These are phyloP conservation scores for Sialia sialis DNA, from an alignment of 2,113 vertebrate species.

Conservation along the genomic window DNA sequence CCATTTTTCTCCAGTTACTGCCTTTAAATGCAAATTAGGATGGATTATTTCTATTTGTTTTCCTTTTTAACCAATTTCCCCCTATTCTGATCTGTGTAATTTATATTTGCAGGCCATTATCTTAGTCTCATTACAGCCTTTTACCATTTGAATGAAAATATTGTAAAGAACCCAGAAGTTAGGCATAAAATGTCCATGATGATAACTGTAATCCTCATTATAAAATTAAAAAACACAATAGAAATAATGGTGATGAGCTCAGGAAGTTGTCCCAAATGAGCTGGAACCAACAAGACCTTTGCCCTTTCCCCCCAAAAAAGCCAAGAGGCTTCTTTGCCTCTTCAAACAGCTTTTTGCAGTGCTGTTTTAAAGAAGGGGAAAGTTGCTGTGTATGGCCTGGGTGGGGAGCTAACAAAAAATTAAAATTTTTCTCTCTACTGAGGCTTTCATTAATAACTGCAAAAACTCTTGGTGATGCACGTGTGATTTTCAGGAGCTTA, in stretches of 20 bases:
- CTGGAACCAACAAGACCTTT: not conserved
- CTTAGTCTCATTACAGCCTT: conserved; percentile 7
- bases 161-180: not conserved
- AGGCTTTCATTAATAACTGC: not conserved
- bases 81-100: not conserved
- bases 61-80: not conserved
- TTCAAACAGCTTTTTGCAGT: not conserved
- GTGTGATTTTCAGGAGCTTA: not conserved
- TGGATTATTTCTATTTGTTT: conserved; percentile 3
- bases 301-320: not conserved
- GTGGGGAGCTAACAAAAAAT: not conserved
- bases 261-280: not conserved
- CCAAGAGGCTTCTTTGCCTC: not conserved
- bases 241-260: not conserved
- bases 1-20: not conserved
- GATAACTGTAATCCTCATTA: not conserved
- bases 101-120: not conserved
- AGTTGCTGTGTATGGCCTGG: not conserved
- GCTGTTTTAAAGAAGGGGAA: not conserved
- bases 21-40: conserved; percentile 6
- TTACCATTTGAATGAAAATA: not conserved
- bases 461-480: not conserved
- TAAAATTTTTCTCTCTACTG: not conserved
- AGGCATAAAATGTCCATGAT: not conserved
- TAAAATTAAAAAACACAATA: not conserved